Percentiles rank a stretch among this genome's conserved stretches.
phyloP scores from a whole-genome alignment of 2,113 vertebrate species.

The Larimichthys polyactis region DNA sequence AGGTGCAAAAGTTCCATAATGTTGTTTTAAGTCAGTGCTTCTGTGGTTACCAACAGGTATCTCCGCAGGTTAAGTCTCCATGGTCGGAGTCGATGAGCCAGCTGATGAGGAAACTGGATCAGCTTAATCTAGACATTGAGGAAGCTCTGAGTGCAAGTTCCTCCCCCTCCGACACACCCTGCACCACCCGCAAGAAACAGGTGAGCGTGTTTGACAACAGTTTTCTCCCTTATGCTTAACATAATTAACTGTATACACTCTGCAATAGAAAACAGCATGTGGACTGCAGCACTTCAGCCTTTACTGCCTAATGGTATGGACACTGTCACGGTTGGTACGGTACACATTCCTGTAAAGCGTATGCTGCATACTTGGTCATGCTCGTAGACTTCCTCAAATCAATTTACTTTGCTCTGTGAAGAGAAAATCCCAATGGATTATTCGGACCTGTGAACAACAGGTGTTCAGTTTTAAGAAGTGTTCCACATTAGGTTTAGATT shows the following conservation, averaged over 20 bases:
- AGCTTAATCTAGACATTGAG: slow-evolving; percentile 89
- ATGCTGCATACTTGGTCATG: slow-evolving; percentile 75
- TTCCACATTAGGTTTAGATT: slow-evolving; percentile 31
- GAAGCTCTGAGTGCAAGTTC: slow-evolving; percentile 87
- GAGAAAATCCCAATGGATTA: slow-evolving; percentile 62
- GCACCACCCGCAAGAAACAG: slow-evolving; percentile 79
- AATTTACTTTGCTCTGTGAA: slow-evolving; percentile 65
- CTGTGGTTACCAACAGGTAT: slow-evolving; percentile 62
- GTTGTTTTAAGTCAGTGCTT: slow-evolving; percentile 9
- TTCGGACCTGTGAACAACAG: slow-evolving; percentile 60
- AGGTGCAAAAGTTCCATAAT: no score
- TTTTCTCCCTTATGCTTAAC: background rate
- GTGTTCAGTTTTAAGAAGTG: slow-evolving; percentile 45
- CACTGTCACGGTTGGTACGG: slow-evolving; percentile 53
- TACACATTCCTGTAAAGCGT: slow-evolving; percentile 61
- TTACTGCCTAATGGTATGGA: slow-evolving; percentile 38
- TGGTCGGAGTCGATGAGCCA: slow-evolving; percentile 89
- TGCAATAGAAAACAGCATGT: slow-evolving; percentile 4
- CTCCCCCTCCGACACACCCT: slow-evolving; percentile 85
- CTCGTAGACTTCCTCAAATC: slow-evolving; percentile 67
- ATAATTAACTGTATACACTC: background rate
- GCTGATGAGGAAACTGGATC: slow-evolving; percentile 90
- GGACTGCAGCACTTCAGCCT: slow-evolving; percentile 5
- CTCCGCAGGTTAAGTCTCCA: slow-evolving; percentile 72
- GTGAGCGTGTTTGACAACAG: slow-evolving; percentile 65